phyloP scores from a whole-genome alignment of 2,797 vertebrate species.

The Premnoplex brunnescens region DNA sequence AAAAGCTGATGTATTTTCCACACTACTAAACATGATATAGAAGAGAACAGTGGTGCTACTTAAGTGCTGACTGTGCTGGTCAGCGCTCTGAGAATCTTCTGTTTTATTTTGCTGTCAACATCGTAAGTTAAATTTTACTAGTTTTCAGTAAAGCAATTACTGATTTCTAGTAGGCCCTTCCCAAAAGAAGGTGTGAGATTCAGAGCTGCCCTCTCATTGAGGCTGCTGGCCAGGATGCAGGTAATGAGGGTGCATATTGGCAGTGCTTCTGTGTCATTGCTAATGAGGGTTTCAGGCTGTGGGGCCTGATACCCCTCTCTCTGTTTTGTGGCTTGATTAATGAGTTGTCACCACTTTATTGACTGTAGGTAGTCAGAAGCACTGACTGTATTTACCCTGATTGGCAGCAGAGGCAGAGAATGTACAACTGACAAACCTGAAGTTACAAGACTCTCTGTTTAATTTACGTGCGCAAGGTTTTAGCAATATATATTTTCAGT shows the following conservation, averaged over 20 bases:
- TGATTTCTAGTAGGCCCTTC: neutral
- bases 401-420: conserved; percentile 22
- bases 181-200: neutral
- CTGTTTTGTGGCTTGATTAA: conserved; percentile 44
- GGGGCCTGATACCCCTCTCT: neutral
- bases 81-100: neutral
- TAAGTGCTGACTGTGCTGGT: neutral
- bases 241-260: conserved; percentile 31
- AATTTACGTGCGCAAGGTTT: neutral
- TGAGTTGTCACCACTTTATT: conserved; percentile 55
- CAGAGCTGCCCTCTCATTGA: conserved; percentile 31
- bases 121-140: neutral
- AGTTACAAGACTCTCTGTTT: neutral
- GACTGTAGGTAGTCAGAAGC: conserved; percentile 24
- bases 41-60: neutral
- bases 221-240: conserved; percentile 26
- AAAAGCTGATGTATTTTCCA: neutral
- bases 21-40: neutral
- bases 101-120: neutral
- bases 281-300: conserved; percentile 54
- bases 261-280: neutral
- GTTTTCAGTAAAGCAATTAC: neutral
- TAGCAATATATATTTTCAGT: neutral
- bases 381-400: neutral
- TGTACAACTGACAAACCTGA: conserved; percentile 13